These are phyloP conservation scores for Cheilinus undulatus DNA, from an alignment of 2,113 vertebrate species.

Conservation along the genomic window DNA sequence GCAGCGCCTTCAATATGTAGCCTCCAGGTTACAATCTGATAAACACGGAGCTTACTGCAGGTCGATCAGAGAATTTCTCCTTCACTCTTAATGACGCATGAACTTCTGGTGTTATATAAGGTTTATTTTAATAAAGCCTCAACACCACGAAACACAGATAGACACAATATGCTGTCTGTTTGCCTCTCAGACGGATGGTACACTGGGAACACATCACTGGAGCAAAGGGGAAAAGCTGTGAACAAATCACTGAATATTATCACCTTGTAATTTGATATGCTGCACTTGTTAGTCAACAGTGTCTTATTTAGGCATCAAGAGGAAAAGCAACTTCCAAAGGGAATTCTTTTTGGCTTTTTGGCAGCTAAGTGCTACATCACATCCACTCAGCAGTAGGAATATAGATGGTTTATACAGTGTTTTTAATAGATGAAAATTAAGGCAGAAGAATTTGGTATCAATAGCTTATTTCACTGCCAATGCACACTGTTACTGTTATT, in stretches of 20 bases:
- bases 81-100: not conserved
- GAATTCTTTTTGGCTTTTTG: not conserved
- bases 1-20: slow-evolving; percentile 11
- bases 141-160: not conserved
- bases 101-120: not conserved
- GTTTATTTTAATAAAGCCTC: not conserved
- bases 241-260: not conserved
- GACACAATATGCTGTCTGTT: not conserved
- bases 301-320: not conserved
- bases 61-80: not conserved
- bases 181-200: too few relatives aligned
- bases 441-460: too few relatives aligned
- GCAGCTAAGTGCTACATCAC: not conserved
- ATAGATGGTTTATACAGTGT: too few relatives aligned
- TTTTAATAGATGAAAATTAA: too few relatives aligned
- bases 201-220: too few relatives aligned
- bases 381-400: too few relatives aligned
- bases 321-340: not conserved
- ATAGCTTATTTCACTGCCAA: too few relatives aligned
- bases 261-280: not conserved
- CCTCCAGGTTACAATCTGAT: not conserved
- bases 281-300: not conserved
- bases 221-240: not conserved
- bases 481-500: too few relatives aligned
- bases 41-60: not conserved